Evolutionary conservation across 2,797 vertebrate genomes (phyloP).

Genomic region (Gymnoscopelus microlampas): DNA sequence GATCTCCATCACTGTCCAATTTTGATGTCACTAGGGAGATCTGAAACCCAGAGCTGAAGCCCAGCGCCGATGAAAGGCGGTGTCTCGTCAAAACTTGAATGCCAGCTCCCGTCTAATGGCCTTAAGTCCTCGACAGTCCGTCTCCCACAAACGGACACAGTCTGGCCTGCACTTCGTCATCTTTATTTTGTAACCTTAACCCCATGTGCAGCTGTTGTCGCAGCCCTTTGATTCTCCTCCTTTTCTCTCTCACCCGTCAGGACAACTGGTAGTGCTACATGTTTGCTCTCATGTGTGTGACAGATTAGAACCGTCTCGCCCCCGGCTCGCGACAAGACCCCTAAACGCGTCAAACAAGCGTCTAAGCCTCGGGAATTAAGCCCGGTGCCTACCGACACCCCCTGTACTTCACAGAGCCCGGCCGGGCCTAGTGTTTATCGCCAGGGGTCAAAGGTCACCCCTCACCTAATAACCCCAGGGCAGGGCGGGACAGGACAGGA

Average conservation of each 20-base stretch:
- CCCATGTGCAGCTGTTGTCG: constrained; percentile 78
- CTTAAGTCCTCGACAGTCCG: constrained; percentile 69
- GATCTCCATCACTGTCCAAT: constrained; percentile 48
- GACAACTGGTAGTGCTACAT: constrained; percentile 76
- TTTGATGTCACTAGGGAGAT: constrained; percentile 55
- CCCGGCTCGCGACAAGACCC: constrained; percentile 38
- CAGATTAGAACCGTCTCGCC: constrained; percentile 70
- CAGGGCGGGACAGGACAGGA: constrained; percentile 2
- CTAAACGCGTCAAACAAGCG: constrained; percentile 71
- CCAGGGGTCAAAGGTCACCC: constrained; percentile 70
- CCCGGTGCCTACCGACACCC: constrained; percentile 63
- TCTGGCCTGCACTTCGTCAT: constrained; percentile 74
- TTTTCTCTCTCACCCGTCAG: constrained; percentile 70
- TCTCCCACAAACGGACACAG: constrained; percentile 74
- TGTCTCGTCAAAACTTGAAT: constrained; percentile 70
- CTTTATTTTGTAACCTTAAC: constrained; percentile 76
- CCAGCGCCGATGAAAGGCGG: constrained; percentile 67
- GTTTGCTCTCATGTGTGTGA: constrained; percentile 80
- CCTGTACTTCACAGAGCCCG: constrained; percentile 69
- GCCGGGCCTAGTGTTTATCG: constrained; percentile 79
- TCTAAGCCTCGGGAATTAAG: constrained; percentile 75
- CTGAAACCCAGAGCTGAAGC: constrained; percentile 38
- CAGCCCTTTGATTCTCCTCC: constrained; percentile 68
- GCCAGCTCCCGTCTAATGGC: constrained; percentile 60
- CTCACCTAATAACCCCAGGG: constrained; percentile 70